These are phyloP conservation scores for Sycophaga agraensis DNA, from an alignment of 1,140 invertebrate species.

Conservation along the genomic window DNA sequence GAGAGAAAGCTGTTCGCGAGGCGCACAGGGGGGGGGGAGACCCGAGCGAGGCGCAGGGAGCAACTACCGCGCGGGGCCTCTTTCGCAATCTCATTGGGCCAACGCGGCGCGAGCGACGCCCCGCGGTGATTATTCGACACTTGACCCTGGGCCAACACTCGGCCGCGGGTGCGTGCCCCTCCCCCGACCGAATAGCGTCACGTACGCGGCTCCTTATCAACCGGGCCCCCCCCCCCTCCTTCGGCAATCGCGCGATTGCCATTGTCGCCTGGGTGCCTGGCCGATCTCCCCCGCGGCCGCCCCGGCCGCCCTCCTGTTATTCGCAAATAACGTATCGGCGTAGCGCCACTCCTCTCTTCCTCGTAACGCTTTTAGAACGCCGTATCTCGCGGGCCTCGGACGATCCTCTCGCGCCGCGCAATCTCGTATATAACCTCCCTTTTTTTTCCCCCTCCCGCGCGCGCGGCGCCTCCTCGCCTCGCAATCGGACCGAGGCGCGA, in stretches of 20 bases:
- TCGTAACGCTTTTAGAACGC: slow-evolving; percentile 1
- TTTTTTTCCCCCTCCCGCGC: too few species aligned
- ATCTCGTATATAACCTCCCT: too few species aligned
- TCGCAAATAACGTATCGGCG: neutral
- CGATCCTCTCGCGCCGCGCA: neutral
- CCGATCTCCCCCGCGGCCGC: neutral
- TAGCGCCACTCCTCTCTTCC: neutral
- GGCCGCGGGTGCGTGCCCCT: neutral
- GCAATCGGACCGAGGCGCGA: too few species aligned
- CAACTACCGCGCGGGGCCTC: too few species aligned
- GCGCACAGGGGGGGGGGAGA: too few species aligned
- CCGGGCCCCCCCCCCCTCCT: too few species aligned
- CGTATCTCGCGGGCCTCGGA: neutral
- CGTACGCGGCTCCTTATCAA: slow-evolving; percentile 3
- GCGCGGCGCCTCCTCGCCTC: too few species aligned
- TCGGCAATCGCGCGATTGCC: too few species aligned
- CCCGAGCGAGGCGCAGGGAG: too few species aligned
- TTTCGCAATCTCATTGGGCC: neutral
- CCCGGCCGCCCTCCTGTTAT: neutral
- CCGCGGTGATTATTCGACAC: slow-evolving; percentile 11
- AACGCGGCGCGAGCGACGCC: too few species aligned
- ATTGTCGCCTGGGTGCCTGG: too few species aligned
- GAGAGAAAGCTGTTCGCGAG: too few species aligned
- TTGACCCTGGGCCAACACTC: slow-evolving; percentile 16
- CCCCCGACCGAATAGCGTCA: slow-evolving; percentile 7